These are phyloP conservation scores for Agrenia bidenticulata DNA, from an alignment of 2,888 invertebrate genomes.

Conservation along the genomic window DNA sequence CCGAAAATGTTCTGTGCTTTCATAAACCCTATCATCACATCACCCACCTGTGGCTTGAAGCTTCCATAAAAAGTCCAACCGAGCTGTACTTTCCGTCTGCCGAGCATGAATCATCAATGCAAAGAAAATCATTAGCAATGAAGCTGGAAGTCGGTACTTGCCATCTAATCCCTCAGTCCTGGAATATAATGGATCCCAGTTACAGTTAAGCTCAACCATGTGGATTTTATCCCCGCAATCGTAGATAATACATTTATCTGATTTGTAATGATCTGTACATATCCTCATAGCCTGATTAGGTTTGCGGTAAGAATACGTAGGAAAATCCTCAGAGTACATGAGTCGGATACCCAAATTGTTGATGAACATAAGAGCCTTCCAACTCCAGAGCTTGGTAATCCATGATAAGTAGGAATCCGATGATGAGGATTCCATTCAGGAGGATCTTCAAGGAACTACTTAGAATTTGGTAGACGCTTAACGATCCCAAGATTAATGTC, in stretches of 20 bases:
- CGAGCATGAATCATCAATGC: conserved; percentile 87
- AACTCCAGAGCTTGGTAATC: conserved; percentile 28
- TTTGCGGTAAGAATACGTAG: too few species aligned
- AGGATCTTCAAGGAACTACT: conserved; percentile 38
- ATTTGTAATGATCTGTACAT: too few species aligned
- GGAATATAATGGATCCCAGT: too few species aligned
- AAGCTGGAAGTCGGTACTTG: conserved; percentile 66
- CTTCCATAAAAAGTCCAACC: conserved; percentile 96
- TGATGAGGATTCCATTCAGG: conserved; percentile 36
- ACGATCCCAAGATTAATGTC: conserved; percentile 36
- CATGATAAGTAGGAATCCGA: conserved; percentile 29
- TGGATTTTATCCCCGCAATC: too few species aligned
- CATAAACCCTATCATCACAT: too few species aligned
- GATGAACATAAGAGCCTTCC: not conserved
- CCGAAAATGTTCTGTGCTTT: too few species aligned
- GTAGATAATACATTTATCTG: too few species aligned
- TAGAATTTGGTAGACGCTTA: conserved; percentile 43
- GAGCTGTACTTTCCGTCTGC: conserved; percentile 90
- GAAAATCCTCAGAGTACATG: too few species aligned
- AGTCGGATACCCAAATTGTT: conserved; percentile 2
- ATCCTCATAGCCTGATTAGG: too few species aligned
- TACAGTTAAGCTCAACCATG: too few species aligned
- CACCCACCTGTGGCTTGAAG: conserved; percentile 79
- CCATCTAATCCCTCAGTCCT: not conserved
- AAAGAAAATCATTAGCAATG: conserved; percentile 58